Evolutionary conservation across 1,140 invertebrate genomes (phyloP).

Genomic region (Pemphigus obesinymphae): DNA sequence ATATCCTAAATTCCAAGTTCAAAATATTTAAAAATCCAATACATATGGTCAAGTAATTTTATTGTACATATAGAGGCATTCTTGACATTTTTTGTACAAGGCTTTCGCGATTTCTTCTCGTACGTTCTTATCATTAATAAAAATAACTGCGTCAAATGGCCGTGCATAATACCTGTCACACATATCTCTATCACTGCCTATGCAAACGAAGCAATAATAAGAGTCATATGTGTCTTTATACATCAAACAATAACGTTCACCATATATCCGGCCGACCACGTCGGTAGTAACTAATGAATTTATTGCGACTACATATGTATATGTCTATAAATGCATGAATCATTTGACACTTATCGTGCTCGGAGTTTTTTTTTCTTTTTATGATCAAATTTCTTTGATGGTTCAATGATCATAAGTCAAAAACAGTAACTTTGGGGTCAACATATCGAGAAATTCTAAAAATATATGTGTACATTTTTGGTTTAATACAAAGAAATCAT

Average conservation of each 20-base stretch:
- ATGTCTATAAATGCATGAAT: background rate
- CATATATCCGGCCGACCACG: slow-evolving; percentile 6
- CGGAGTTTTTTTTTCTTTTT: background rate
- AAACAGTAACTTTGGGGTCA: no score
- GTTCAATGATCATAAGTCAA: no score
- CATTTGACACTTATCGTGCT: background rate
- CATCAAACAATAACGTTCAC: slow-evolving; percentile 15
- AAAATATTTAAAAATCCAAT: no score
- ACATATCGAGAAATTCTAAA: no score
- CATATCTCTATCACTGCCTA: background rate
- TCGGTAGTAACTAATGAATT: slow-evolving; percentile 24
- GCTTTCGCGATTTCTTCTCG: slow-evolving; percentile 8
- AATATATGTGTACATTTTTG: no score
- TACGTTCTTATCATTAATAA: slow-evolving; percentile 7
- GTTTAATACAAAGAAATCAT: no score
- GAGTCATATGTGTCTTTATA: slow-evolving; percentile 1
- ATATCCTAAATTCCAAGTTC: no score
- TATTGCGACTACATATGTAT: background rate
- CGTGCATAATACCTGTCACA: slow-evolving; percentile 22
- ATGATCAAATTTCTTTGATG: background rate
- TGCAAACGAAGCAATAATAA: background rate
- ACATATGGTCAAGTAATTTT: no score
- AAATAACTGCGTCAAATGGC: background rate
- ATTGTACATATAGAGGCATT: background rate
- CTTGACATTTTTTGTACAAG: slow-evolving; percentile 12